Percentiles rank a stretch among this genome's conserved stretches.
phyloP scores from a whole-genome alignment of 2,888 invertebrate species.

The Yponomeuta malinellus region DNA sequence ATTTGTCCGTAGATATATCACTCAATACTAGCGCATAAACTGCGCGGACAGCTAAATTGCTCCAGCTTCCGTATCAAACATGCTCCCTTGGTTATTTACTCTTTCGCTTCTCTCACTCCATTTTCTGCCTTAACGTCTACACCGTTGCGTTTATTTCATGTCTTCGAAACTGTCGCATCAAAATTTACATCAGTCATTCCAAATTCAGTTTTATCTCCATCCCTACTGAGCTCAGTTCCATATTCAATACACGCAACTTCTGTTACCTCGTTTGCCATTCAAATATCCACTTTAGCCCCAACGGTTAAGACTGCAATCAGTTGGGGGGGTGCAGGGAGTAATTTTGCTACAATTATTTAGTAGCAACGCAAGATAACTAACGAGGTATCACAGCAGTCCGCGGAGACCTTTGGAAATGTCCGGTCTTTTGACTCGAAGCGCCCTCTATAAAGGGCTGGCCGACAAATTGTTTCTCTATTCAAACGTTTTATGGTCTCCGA shows the following conservation, averaged over 20 bases:
- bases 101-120: conserved; percentile 18
- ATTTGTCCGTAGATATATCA: conserved; percentile 60
- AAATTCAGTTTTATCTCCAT: conserved; percentile 14
- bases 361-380: conserved; percentile 61
- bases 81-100: conserved; percentile 8
- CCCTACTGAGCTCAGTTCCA: conserved; percentile 9
- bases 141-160: conserved; percentile 26
- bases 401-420: conserved; percentile 64
- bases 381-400: conserved; percentile 62
- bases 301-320: not conserved
- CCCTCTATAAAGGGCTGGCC: conserved; percentile 47
- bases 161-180: conserved; percentile 18
- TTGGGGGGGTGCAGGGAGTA: conserved; percentile 8
- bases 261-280: not conserved
- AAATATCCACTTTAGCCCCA: not conserved
- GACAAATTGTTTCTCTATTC: conserved; percentile 67
- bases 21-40: conserved; percentile 53
- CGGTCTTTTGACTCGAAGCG: conserved; percentile 40
- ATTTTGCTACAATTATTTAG: conserved; percentile 67
- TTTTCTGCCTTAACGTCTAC: conserved; percentile 26
- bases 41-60: conserved; percentile 56
- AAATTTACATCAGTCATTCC: conserved; percentile 7
- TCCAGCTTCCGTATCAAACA: conserved; percentile 44
- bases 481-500: conserved; percentile 48
- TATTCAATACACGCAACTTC: conserved; percentile 7